Evolutionary conservation across 2,888 invertebrate species (phyloP), one percentile per base, ranked within the genome.

Genomic region (Dryobota labecula): DNA sequence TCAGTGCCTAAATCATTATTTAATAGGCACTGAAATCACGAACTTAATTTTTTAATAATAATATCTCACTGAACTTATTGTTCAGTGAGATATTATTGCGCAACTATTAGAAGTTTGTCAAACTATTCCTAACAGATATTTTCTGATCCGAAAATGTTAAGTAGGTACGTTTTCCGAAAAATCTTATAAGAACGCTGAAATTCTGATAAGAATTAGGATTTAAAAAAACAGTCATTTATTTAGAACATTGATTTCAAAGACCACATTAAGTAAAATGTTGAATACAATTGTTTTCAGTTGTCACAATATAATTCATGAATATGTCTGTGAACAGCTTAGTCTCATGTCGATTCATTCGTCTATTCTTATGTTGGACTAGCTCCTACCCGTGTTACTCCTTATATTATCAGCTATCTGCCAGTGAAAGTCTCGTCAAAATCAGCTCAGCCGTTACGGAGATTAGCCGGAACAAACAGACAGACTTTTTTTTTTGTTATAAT

Each of bases 181-280:
- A 18, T 76, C 70, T 63, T 11, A 56, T 41, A 47, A 7, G 82
- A 77, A 60, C 2, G 9, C 27, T 18, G 30, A 8, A 5, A 53
- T 45, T 45, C 20, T 45, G 11, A 4, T 24, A 30, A 18, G 0
- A 13, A 62, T 36, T 38, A 54, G 43, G 72, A 53, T 80, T 60
- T 27, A 0, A 27, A 43, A 43, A 60, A 3, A 15, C 20, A 6
- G 33, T 20, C 8, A 20, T 61, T 20, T 13, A 47, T 41, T 33
- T 54, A n/a, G 7, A 72, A 18, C 15, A 15, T 11, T 45, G 20
- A 41, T 60, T 49, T 41, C 13, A n/a, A 66, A 53, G 4, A 38
- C n/a, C 13, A 13, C 6, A 56, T 7, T n/a, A 9, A n/a, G 11
- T 24, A 9, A 51, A 61, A 47, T n/a, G 1, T 53, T 47, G 11